Evolutionary conservation across 2,113 vertebrate species (phyloP).

Genomic region (Cygnus buccinator): DNA sequence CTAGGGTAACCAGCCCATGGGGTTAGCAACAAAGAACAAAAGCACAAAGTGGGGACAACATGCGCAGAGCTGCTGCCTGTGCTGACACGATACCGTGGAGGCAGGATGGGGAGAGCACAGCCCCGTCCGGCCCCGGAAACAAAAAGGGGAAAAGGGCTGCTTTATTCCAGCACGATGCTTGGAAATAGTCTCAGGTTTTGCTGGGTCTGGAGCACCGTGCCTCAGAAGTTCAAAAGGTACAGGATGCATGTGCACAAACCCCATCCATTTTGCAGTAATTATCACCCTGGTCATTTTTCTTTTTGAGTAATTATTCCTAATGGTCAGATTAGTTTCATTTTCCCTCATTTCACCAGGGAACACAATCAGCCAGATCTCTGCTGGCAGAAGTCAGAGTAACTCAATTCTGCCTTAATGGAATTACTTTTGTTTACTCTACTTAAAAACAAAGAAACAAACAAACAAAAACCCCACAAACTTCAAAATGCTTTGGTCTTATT

Average conservation of each 20-base stretch:
- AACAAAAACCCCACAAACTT: not conserved
- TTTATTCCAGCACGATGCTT: not conserved
- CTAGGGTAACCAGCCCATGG: too few species aligned
- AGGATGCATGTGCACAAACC: not conserved
- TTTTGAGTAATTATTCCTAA: not conserved
- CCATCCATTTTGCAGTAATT: not conserved
- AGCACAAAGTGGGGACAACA: not conserved
- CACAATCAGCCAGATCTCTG: not conserved
- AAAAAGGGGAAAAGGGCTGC: not conserved
- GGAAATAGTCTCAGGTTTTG: not conserved
- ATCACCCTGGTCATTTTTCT: not conserved
- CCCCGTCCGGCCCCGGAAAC: too few species aligned
- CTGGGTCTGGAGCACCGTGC: not conserved
- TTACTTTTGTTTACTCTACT: not conserved
- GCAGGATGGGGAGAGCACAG: too few species aligned
- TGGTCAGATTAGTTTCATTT: not conserved
- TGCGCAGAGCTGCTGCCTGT: rapidly evolving
- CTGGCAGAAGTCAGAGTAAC: not conserved
- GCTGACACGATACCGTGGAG: too few species aligned
- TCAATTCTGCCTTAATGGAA: not conserved
- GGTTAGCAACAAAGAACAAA: not conserved
- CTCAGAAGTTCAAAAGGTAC: not conserved
- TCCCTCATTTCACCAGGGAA: not conserved
- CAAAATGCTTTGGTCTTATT: not conserved
- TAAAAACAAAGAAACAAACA: not conserved